Conservation (phyloP, 1,140 invertebrate species). For the Trialeurodes vaporariorum region DNA sequence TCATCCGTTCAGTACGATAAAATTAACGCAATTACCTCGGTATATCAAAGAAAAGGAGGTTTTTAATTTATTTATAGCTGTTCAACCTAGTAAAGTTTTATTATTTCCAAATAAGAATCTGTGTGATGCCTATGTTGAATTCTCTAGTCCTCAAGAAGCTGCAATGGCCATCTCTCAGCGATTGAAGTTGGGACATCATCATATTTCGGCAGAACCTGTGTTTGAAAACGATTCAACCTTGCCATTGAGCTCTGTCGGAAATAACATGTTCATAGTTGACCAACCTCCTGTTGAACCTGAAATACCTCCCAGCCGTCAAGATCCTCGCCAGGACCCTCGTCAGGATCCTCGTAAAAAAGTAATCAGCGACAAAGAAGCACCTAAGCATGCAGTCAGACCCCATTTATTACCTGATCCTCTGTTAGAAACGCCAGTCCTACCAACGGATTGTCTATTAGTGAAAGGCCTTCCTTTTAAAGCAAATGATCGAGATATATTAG, state of each 20-base stretch:
- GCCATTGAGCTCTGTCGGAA: not conserved
- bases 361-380: not conserved
- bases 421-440: not conserved
- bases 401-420: not conserved
- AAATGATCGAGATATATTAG: slow-evolving; percentile 59
- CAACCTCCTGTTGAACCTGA: not conserved
- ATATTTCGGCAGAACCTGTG: not conserved
- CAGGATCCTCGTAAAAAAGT: not conserved
- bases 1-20: slow-evolving; percentile 2
- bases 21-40: slow-evolving; percentile 44
- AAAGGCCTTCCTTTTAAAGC: slow-evolving; percentile 60
- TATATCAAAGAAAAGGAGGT: slow-evolving; percentile 65
- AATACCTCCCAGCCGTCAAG: not conserved
- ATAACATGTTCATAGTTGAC: not conserved
- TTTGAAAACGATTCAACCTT: not conserved
- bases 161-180: not conserved
- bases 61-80: slow-evolving; percentile 57
- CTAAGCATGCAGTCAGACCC: not conserved
- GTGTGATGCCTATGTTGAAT: slow-evolving; percentile 55
- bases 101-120: slow-evolving; percentile 33
- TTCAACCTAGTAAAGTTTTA: slow-evolving; percentile 49
- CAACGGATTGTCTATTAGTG: slow-evolving; percentile 53
- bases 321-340: not conserved
- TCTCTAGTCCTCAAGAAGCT: slow-evolving; percentile 49
- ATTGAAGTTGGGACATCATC: not conserved